Percentiles rank a stretch among this genome's conserved stretches.
These are phyloP conservation scores for Prionchulus punctatus DNA, from an alignment of 2,888 invertebrate genomes.

Conservation along the genomic window DNA sequence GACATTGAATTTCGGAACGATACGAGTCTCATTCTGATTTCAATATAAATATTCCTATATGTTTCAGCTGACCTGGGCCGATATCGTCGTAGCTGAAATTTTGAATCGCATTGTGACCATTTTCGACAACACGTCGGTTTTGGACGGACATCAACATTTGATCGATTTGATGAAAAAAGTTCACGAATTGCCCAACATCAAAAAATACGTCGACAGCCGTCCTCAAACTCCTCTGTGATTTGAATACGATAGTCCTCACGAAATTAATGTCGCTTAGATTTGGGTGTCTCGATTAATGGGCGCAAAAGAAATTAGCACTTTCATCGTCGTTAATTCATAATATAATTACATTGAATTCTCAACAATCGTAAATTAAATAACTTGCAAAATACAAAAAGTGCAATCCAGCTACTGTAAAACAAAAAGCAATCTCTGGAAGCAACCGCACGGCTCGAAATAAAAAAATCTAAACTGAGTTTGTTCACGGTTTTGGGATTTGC, in stretches of 20 bases:
- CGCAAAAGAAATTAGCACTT: no score
- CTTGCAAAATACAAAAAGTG: no score
- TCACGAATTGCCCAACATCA: not conserved
- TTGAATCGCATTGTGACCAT: conserved; percentile 18
- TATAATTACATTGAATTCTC: no score
- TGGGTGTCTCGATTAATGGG: not conserved
- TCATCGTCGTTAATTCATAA: no score
- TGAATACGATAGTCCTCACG: not conserved
- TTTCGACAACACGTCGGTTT: conserved; percentile 38
- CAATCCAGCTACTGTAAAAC: no score
- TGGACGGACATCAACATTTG: not conserved
- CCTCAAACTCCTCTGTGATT: not conserved
- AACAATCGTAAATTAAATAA: not conserved
- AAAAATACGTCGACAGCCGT: not conserved
- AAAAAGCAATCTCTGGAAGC: no score
- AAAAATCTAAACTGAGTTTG: no score
- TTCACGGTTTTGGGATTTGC: no score
- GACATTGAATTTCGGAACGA: not conserved
- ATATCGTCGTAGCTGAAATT: conserved; percentile 20
- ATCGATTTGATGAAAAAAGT: not conserved
- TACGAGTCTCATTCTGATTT: not conserved
- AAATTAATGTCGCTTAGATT: not conserved
- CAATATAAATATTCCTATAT: not conserved
- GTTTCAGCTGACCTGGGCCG: conserved; percentile 21
- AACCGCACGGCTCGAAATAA: no score